Conservation (phyloP, 2,888 invertebrate genomes). For the Cantharis lateralis region DNA sequence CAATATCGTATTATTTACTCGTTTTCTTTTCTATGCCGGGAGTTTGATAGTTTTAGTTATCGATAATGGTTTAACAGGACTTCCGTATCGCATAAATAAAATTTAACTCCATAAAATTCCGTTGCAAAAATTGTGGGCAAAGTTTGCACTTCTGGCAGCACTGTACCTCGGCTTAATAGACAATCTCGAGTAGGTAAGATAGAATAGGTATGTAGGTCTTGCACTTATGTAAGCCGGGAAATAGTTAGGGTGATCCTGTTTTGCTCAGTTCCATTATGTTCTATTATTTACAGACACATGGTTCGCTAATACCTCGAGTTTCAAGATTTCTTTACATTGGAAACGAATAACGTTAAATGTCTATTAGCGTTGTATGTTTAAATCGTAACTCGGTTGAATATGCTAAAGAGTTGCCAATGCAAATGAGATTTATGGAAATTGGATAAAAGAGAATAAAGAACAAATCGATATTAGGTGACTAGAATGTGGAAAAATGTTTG, state of each 20-base stretch:
- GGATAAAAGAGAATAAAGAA: slow-evolving; percentile 26
- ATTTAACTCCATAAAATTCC: neutral
- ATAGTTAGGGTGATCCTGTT: neutral
- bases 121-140: neutral
- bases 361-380: slow-evolving; percentile 8
- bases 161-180: neutral
- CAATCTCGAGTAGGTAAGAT: neutral
- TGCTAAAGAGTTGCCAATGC: slow-evolving; percentile 18
- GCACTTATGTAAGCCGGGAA: neutral
- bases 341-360: neutral
- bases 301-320: neutral
- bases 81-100: neutral
- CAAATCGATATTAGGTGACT: slow-evolving; percentile 24
- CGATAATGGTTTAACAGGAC: neutral
- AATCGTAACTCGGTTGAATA: slow-evolving; percentile 12
- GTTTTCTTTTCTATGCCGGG: neutral
- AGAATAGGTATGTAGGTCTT: neutral
- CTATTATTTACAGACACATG: neutral
- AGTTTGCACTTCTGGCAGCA: neutral
- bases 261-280: neutral
- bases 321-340: slow-evolving; percentile 9
- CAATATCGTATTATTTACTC: neutral
- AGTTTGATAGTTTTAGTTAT: neutral
- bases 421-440: slow-evolving; percentile 30
- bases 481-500: slow-evolving; percentile 27